A percentile compares a stretch with the other conserved stretches of the same genome.
These are phyloP conservation scores for Tineola bisselliella DNA, from an alignment of 2,888 invertebrate species.

Conservation along the genomic window DNA sequence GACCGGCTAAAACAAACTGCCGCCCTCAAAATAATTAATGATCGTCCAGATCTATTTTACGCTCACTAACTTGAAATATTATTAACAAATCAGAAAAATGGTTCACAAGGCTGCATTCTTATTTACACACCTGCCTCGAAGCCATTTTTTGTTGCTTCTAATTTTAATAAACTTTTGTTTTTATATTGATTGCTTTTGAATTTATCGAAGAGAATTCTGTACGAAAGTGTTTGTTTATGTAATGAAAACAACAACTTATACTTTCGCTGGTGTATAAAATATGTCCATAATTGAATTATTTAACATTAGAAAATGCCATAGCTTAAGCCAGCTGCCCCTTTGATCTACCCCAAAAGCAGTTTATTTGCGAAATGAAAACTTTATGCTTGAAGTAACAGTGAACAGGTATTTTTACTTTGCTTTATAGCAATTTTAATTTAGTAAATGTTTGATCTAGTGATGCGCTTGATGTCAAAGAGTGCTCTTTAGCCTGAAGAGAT, in stretches of 20 bases:
- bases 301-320: neutral
- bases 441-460: conserved; percentile 40
- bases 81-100: conserved; percentile 46
- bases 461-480: conserved; percentile 49
- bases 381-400: conserved; percentile 5
- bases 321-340: no score
- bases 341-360: conserved; percentile 5
- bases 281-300: conserved; percentile 2
- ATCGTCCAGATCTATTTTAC: conserved; percentile 58
- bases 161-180: conserved; percentile 14
- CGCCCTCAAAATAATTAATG: conserved; percentile 54
- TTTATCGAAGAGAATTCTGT: no score
- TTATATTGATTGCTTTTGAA: neutral
- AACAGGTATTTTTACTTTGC: neutral
- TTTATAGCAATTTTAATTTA: conserved; percentile 4
- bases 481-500: conserved; percentile 29
- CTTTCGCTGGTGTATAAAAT: neutral
- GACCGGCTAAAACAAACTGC: conserved; percentile 61
- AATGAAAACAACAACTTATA: neutral
- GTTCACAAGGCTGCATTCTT: conserved; percentile 21
- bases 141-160: conserved; percentile 16
- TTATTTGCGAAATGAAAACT: conserved; percentile 11
- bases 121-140: conserved; percentile 40
- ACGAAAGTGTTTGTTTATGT: neutral
- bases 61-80: conserved; percentile 46